Evolutionary conservation across 1,140 invertebrate species (phyloP).

Genomic region (Archegozetes longisetosus): DNA sequence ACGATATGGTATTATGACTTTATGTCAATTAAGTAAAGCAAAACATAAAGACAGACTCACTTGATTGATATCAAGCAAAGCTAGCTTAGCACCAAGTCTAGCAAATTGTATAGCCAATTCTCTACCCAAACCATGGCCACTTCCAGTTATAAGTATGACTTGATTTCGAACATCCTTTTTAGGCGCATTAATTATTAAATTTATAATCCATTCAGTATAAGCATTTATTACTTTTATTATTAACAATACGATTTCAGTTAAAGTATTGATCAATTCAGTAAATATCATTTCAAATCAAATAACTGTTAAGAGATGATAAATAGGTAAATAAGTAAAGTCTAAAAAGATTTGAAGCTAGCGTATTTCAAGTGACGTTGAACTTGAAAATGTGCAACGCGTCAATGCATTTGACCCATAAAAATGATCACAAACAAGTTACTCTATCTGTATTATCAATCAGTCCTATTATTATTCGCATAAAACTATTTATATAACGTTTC

Average conservation of each 20-base stretch:
- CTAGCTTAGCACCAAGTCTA: conserved; percentile 21
- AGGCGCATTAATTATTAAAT: neutral
- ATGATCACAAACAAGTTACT: too few species aligned
- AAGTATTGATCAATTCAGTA: neutral
- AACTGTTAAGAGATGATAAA: too few species aligned
- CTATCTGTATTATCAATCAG: too few species aligned
- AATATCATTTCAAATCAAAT: too few species aligned
- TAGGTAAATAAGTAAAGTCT: too few species aligned
- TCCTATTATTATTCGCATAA: too few species aligned
- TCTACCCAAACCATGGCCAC: conserved; percentile 20
- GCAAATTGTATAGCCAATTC: conserved; percentile 20
- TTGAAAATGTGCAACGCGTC: too few species aligned
- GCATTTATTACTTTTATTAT: neutral
- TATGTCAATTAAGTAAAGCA: neutral
- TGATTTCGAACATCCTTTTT: conserved; percentile 13
- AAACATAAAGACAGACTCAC: conserved; percentile 23
- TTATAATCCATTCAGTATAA: neutral
- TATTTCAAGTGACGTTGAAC: too few species aligned
- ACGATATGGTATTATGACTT: neutral
- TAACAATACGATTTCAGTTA: neutral
- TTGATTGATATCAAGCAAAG: conserved; percentile 38
- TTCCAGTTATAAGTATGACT: conserved; percentile 21
- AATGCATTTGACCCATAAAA: too few species aligned
- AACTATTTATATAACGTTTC: too few species aligned
- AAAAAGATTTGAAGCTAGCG: too few species aligned